Conservation (phyloP, 2,797 vertebrate genomes). For the Echiichthys vipera region DNA sequence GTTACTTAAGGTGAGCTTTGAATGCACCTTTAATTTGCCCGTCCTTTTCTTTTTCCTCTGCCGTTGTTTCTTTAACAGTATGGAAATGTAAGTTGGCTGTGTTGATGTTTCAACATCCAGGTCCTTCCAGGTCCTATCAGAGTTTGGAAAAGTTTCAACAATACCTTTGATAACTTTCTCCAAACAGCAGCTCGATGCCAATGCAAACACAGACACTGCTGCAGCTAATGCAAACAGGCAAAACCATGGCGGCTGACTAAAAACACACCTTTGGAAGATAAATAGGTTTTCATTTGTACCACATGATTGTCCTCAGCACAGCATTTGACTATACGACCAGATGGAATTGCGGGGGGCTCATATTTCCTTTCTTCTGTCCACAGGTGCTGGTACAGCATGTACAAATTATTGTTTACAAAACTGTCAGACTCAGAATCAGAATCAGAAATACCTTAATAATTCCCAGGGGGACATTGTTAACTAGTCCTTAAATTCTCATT, state of each 20-base stretch:
- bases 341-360: neutral
- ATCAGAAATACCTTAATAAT: too few species aligned
- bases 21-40: neutral
- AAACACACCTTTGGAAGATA: slow-evolving; percentile 4
- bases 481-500: too few species aligned
- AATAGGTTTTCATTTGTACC: neutral
- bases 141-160: slow-evolving; percentile 22
- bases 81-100: neutral
- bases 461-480: too few species aligned
- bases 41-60: neutral
- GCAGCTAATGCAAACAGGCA: slow-evolving; percentile 42
- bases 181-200: slow-evolving; percentile 22
- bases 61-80: slow-evolving; percentile 6
- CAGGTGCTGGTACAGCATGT: too few species aligned
- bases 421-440: too few species aligned
- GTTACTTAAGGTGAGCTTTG: slow-evolving; percentile 37
- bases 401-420: neutral
- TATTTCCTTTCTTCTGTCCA: neutral
- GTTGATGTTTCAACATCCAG: too few species aligned
- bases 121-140: slow-evolving; percentile 18
- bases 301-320: neutral
- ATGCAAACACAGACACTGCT: slow-evolving; percentile 32
- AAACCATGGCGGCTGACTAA: neutral
- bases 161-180: slow-evolving; percentile 29
- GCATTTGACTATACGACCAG: neutral